Evolutionary conservation across 2,888 invertebrate genomes (phyloP).

Genomic region (Hyalella azteca): DNA sequence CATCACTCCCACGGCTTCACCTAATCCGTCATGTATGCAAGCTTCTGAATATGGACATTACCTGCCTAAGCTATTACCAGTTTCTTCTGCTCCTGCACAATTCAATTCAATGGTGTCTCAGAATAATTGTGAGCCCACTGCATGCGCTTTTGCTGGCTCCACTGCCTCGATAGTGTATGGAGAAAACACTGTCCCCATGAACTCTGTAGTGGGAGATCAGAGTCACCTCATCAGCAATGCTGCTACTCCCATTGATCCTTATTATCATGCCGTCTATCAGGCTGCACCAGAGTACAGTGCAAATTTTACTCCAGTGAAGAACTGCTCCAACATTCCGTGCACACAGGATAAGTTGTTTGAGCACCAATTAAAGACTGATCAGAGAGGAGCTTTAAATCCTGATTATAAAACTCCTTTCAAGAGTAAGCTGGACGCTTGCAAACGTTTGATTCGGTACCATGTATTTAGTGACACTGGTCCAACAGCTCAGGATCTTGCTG

Average conservation of each 20-base stretch:
- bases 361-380: constrained; percentile 76
- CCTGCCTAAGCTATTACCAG: constrained; percentile 5
- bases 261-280: constrained; percentile 15
- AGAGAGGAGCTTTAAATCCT: constrained; percentile 75
- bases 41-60: not conserved
- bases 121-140: not conserved
- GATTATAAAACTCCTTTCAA: constrained; percentile 76
- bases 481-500: constrained; percentile 70
- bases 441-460: constrained; percentile 77
- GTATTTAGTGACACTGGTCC: constrained; percentile 72
- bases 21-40: not conserved
- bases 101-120: not conserved
- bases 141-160: not conserved
- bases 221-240: not conserved
- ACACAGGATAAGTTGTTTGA: constrained; percentile 66
- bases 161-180: not conserved
- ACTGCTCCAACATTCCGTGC: constrained; percentile 16
- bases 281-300: not conserved
- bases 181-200: not conserved
- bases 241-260: not conserved
- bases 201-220: not conserved
- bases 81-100: not conserved
- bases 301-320: not conserved
- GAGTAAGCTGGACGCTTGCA: constrained; percentile 76
- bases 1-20: constrained; percentile 34